Evolutionary conservation across 2,797 vertebrate species (phyloP).

Genomic region (Spinibarbus caldwelli): DNA sequence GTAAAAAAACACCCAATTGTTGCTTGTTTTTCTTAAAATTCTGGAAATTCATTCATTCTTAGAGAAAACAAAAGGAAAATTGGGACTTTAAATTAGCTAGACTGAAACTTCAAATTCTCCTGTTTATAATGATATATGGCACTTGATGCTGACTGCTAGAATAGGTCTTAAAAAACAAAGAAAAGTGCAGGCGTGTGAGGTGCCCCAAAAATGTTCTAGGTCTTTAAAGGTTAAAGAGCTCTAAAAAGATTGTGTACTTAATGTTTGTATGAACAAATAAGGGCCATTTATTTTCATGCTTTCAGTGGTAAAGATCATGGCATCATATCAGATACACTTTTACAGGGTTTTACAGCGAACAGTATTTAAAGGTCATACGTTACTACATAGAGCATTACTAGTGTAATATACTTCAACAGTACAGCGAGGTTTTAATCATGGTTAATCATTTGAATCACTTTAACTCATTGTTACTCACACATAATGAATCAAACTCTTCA

Average conservation of each 20-base stretch:
- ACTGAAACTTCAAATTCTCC: too few species aligned
- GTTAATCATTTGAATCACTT: not conserved
- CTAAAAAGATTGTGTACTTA: conserved; percentile 49
- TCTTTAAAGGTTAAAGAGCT: too few species aligned
- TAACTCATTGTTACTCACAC: not conserved
- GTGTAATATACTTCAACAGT: not conserved
- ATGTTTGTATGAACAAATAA: conserved; percentile 36
- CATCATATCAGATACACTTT: not conserved
- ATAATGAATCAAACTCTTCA: not conserved
- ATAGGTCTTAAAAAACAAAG: too few species aligned
- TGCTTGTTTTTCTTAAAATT: too few species aligned
- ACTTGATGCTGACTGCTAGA: too few species aligned
- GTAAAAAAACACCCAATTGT: too few species aligned
- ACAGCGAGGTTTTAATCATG: conserved; percentile 6
- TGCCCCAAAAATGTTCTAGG: too few species aligned
- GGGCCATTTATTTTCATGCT: conserved; percentile 46
- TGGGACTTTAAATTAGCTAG: too few species aligned
- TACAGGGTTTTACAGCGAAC: not conserved
- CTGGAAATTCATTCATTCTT: too few species aligned
- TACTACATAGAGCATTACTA: not conserved
- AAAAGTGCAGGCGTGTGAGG: too few species aligned
- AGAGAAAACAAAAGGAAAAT: too few species aligned
- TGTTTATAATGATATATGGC: too few species aligned
- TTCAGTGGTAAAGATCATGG: conserved; percentile 13
- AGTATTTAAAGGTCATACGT: conserved; percentile 17